Conservation (phyloP, 2,797 vertebrate genomes). For the Melanotaenia nigrans region DNA sequence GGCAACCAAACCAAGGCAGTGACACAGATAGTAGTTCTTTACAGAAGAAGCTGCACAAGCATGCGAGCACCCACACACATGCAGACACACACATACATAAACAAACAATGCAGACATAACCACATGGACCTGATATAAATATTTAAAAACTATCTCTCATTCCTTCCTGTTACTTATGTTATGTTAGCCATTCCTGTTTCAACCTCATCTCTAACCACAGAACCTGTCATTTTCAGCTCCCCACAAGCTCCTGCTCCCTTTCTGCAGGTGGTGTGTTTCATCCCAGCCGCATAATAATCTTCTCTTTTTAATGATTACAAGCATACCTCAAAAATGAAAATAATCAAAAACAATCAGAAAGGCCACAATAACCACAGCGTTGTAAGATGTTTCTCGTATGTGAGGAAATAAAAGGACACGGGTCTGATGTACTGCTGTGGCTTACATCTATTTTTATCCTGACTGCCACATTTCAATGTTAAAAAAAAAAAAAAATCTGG, state of each 20-base stretch:
- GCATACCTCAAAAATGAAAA: constrained; percentile 27
- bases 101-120: constrained; percentile 23
- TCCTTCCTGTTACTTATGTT: constrained; percentile 58
- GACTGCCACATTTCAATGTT: constrained; percentile 73
- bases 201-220: constrained; percentile 38
- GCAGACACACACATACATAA: constrained; percentile 11
- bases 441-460: constrained; percentile 68
- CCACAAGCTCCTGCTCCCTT: constrained; percentile 9
- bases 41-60: constrained; percentile 50
- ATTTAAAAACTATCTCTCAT: constrained; percentile 48
- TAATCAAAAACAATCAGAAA: constrained; percentile 34
- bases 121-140: constrained; percentile 64
- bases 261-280: constrained; percentile 38
- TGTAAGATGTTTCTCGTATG: constrained; percentile 24
- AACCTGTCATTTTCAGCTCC: constrained; percentile 20
- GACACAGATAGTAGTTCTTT: constrained; percentile 59
- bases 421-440: constrained; percentile 35
- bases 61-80: constrained; percentile 23
- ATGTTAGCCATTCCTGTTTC: constrained; percentile 49
- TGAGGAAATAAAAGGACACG: constrained; percentile 28
- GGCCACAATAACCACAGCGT: constrained; percentile 10
- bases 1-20: constrained; percentile 77
- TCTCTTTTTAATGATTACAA: constrained; percentile 34
- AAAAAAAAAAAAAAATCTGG: constrained; percentile 52
- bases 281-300: constrained; percentile 31